Evolutionary conservation across 2,113 vertebrate species (phyloP).

Genomic region (Sakesphorus luctuosus): DNA sequence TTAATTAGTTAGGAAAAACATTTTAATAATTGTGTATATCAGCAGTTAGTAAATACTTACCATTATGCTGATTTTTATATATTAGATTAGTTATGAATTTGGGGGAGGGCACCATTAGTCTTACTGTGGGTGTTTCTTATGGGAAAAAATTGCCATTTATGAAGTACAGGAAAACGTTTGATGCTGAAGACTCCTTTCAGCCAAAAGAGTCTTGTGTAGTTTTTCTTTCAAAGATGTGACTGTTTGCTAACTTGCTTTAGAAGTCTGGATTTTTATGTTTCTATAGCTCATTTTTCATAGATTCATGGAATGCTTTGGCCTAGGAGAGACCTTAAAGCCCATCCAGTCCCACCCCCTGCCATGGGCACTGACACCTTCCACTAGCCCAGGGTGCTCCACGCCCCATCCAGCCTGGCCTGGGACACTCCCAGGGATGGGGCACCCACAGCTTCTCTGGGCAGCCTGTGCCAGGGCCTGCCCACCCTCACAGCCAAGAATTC

Average conservation of each 20-base stretch:
- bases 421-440: neutral
- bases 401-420: fast-evolving
- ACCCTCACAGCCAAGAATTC: neutral
- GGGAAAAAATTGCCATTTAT: neutral
- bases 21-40: neutral
- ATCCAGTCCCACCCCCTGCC: neutral
- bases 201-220: neutral
- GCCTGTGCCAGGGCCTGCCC: fast-evolving
- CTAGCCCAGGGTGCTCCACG: neutral
- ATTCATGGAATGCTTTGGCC: neutral
- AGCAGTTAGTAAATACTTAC: neutral
- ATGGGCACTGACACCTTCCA: neutral
- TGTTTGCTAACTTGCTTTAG: neutral
- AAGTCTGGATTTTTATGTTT: neutral
- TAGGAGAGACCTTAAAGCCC: neutral
- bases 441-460: neutral
- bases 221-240: neutral
- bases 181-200: neutral
- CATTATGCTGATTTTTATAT: neutral
- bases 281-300: neutral
- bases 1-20: neutral
- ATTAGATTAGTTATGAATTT: neutral
- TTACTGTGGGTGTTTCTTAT: neutral
- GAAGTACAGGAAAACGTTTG: neutral
- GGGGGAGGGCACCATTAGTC: neutral